Evolutionary conservation across 2,888 invertebrate species (phyloP), one percentile per base, ranked within the genome.

Genomic region (Dasysyrphus albostriatus): DNA sequence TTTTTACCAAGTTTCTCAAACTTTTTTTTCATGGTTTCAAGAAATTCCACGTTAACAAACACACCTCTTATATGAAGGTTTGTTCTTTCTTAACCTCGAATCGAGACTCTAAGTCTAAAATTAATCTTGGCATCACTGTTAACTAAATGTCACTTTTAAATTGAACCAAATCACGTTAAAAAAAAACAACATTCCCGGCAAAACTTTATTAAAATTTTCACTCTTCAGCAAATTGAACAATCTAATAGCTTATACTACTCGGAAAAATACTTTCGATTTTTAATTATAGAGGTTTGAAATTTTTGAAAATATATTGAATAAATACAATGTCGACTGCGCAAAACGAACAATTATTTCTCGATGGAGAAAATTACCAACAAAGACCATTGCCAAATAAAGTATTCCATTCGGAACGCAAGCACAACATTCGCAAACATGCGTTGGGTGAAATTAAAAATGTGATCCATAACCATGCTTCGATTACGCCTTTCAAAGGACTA

Each of bases 381-480:
- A 56, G 12, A n/a, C 56, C 32, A 19, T 54, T 81, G 7, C 29
- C 70, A 3, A 58, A 37, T n/a, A 85, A 87, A 65, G 77, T 78
- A 63, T 63, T 78, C 10, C 12, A 82, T 49, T 87, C 87, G 0
- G 87, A 87, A 42, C 82, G 83, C 8, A 87, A 87, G 56, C 74
- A 82, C 16, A 87, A 10, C 7, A 49, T 87, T 19, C 87, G 87
- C 44, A 89, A 89, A 49, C 89, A 89, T 29, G 88, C 88, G 24
- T 88, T 89, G 75, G 89, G 89, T 1, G 89, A 89, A 79, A 63
- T 89, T 3, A 89, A 89, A 75, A 89, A 89, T 88, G 88, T 89
- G 39, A 87, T 89, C 3, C 89, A 89, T 58, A 89, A 88, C 59
- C 89, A 89, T 14, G 51, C 65, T 0, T 83, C 82, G 8, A 56